phyloP scores from a whole-genome alignment of 2,797 vertebrate species.

The Hephaestus fuliginosus region DNA sequence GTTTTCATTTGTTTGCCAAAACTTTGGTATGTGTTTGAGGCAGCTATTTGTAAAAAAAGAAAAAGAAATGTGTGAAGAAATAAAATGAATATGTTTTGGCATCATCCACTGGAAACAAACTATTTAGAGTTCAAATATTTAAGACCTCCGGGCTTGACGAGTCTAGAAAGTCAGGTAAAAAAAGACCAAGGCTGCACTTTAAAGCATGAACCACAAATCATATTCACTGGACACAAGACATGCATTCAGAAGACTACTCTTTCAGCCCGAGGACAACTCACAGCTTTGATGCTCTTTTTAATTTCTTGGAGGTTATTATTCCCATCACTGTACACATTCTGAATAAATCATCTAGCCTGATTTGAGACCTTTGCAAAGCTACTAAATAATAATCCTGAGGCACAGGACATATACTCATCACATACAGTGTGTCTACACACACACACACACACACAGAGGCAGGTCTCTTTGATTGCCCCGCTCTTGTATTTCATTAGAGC shows the following conservation, averaged over 20 bases:
- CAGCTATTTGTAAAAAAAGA: constrained; percentile 5
- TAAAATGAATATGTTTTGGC: constrained; percentile 35
- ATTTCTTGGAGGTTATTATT: constrained; percentile 56
- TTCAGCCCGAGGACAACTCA: constrained; percentile 53
- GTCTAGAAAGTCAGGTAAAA: constrained; percentile 26
- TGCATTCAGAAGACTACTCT: constrained; percentile 46
- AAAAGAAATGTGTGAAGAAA: constrained; percentile 1
- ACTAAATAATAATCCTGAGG: constrained; percentile 48
- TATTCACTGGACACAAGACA: constrained; percentile 57
- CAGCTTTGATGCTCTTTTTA: constrained; percentile 55
- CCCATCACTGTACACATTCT: constrained; percentile 39
- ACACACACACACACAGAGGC: constrained; percentile 48
- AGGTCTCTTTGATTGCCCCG: constrained; percentile 62
- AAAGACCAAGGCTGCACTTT: constrained; percentile 35
- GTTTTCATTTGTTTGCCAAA: constrained; percentile 13
- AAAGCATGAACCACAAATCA: constrained; percentile 62
- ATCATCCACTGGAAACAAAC: constrained; percentile 34
- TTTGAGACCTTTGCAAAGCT: constrained; percentile 49
- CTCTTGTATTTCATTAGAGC: constrained; percentile 76
- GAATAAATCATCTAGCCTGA: constrained; percentile 60
- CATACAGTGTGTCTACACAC: constrained; percentile 49
- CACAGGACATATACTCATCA: constrained; percentile 52
- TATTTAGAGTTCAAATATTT: constrained; percentile 35
- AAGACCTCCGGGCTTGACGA: constrained; percentile 36
- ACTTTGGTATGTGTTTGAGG: constrained; percentile 19